Percentiles rank a stretch among this genome's conserved stretches.
Conservation (phyloP, 2,888 invertebrate genomes). For the Zelleria hepariella region DNA sequence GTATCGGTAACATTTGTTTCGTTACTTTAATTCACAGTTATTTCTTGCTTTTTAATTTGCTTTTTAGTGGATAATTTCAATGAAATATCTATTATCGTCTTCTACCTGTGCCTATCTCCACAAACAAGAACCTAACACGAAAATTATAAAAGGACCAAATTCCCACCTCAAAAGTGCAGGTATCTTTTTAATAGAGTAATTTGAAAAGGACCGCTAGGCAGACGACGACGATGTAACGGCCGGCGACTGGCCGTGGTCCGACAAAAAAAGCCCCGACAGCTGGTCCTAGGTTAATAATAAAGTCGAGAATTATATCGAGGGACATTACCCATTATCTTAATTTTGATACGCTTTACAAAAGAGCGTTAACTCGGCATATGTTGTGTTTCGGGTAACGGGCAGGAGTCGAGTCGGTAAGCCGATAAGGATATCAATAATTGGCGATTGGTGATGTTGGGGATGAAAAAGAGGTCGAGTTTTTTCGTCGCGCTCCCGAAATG, state of each 20-base stretch:
- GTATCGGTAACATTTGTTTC: background rate
- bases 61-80: background rate
- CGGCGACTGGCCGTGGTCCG: conserved; percentile 46
- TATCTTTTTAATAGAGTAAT: conserved; percentile 9
- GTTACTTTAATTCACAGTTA: background rate
- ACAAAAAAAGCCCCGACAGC: conserved; percentile 54
- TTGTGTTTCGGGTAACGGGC: conserved; percentile 42
- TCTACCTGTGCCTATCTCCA: background rate
- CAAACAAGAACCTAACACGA: background rate
- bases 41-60: background rate
- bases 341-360: conserved; percentile 67
- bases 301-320: conserved; percentile 49
- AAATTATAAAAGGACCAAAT: background rate
- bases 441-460: conserved; percentile 8
- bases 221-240: conserved; percentile 39
- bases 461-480: too few species aligned
- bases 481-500: too few species aligned
- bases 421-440: conserved; percentile 10
- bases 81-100: background rate
- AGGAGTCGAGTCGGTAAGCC: conserved; percentile 26
- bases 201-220: conserved; percentile 45
- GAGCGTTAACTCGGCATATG: conserved; percentile 59
- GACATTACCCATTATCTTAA: conserved; percentile 68
- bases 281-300: conserved; percentile 51
- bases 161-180: background rate